phyloP scores from a whole-genome alignment of 2,888 invertebrate genomes.

The Pyrrhia umbra region DNA sequence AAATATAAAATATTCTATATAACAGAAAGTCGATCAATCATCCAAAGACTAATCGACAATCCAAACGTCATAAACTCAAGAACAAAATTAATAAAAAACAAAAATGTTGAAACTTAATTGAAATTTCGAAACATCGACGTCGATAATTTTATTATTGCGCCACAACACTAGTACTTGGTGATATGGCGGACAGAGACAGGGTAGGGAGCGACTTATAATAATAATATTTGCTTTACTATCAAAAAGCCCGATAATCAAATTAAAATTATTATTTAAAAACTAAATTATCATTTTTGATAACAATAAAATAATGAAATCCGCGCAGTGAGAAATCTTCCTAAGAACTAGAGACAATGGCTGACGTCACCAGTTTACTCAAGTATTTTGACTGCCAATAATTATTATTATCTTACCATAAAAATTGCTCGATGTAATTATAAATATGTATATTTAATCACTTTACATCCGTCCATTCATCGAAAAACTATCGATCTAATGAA shows the following conservation, averaged over 20 bases:
- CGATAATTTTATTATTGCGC: conserved; percentile 64
- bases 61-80: conserved; percentile 34
- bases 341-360: conserved; percentile 75
- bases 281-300: conserved; percentile 28
- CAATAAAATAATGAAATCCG: conserved; percentile 43
- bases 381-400: conserved; percentile 55
- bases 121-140: conserved; percentile 67
- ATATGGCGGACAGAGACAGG: conserved; percentile 73
- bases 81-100: conserved; percentile 32
- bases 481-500: conserved; percentile 8
- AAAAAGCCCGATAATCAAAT: conserved; percentile 6
- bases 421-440: conserved; percentile 20
- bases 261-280: conserved; percentile 15
- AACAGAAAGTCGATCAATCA: conserved; percentile 28
- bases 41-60: conserved; percentile 34
- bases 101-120: conserved; percentile 49
- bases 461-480: conserved; percentile 11
- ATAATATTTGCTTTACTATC: conserved; percentile 55
- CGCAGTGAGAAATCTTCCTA: conserved; percentile 52
- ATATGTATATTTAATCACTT: neutral
- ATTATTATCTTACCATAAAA: conserved; percentile 33
- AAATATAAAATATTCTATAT: too few relatives aligned
- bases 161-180: conserved; percentile 77
- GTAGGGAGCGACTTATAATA: conserved; percentile 55
- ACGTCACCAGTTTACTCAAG: conserved; percentile 72